phyloP scores from a whole-genome alignment of 2,888 invertebrate genomes.

The Siphlonurus alternatus region DNA sequence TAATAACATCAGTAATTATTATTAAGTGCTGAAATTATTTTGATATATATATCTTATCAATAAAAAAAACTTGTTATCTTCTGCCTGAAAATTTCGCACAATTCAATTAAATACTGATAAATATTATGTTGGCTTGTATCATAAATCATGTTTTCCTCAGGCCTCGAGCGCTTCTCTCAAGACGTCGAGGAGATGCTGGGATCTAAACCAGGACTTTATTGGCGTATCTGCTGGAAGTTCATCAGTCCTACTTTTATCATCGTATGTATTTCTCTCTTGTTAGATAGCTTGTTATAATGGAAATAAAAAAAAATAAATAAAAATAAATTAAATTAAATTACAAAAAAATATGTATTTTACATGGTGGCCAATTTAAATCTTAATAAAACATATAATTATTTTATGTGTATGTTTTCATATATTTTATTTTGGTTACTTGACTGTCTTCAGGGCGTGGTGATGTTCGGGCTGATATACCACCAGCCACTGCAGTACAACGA shows the following conservation, averaged over 20 bases:
- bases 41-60: no score
- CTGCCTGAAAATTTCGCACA: no score
- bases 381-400: no score
- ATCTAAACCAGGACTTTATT: conserved; percentile 54
- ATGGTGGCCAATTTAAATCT: no score
- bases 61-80: no score
- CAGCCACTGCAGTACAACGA: conserved; percentile 47
- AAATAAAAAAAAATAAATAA: neutral
- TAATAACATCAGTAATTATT: no score
- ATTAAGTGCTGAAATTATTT: no score
- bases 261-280: conserved; percentile 38
- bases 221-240: conserved; percentile 77
- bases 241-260: conserved; percentile 62
- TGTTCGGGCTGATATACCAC: conserved; percentile 45
- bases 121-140: no score
- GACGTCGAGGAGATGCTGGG: conserved; percentile 70
- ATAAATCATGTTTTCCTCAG: conserved; percentile 29
- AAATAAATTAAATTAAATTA: no score
- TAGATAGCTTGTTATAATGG: neutral
- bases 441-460: conserved; percentile 50
- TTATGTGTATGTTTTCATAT: no score
- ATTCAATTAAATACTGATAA: no score
- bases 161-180: conserved; percentile 54
- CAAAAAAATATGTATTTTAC: neutral
- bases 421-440: no score